Conservation (phyloP, 2,888 invertebrate genomes). For the Bhutanitis thaidina region DNA sequence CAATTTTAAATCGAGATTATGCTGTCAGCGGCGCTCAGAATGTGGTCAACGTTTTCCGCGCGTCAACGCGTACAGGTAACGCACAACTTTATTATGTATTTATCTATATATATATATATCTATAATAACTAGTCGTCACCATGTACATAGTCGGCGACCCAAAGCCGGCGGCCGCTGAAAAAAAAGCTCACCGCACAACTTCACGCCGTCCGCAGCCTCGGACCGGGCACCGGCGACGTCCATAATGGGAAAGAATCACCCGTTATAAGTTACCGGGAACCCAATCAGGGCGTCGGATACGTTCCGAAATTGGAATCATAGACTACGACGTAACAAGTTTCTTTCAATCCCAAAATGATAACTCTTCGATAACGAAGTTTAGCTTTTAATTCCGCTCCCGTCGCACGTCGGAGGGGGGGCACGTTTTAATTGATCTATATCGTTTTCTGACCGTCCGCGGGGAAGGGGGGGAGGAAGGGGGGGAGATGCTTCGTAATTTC, state of each 20-base stretch:
- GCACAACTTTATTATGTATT: conserved; percentile 19
- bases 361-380: conserved; percentile 72
- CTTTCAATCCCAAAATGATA: conserved; percentile 73
- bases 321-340: conserved; percentile 71
- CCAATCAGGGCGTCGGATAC: conserved; percentile 72
- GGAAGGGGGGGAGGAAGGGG: conserved; percentile 34
- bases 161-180: background rate
- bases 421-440: conserved; percentile 63
- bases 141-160: conserved; percentile 5
- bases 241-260: conserved; percentile 45
- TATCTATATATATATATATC: no score
- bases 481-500: conserved; percentile 7
- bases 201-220: background rate
- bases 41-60: conserved; percentile 17
- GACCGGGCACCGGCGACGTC: conserved; percentile 4
- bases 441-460: conserved; percentile 52
- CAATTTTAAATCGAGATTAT: background rate
- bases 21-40: conserved; percentile 5
- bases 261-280: conserved; percentile 54
- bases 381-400: conserved; percentile 67
- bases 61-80: conserved; percentile 2
- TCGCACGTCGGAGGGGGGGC: conserved; percentile 28
- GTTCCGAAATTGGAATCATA: conserved; percentile 76
- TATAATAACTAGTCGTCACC: conserved; percentile 17
- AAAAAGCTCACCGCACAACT: conserved; percentile 15